phyloP scores from a whole-genome alignment of 1,140 invertebrate species.

The Phortica variegata region DNA sequence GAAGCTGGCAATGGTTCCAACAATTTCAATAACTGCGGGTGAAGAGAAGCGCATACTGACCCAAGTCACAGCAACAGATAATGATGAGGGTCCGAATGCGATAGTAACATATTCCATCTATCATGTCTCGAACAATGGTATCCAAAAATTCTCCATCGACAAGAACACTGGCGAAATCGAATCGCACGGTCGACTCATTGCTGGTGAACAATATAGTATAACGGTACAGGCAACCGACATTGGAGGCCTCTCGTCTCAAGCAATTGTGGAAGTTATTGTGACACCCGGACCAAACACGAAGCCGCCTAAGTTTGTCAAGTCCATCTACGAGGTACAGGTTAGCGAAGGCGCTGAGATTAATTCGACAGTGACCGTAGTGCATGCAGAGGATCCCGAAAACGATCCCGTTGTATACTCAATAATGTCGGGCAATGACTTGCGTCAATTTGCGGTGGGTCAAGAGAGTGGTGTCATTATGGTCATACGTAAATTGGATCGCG shows the following conservation, averaged over 20 bases:
- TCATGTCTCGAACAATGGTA: conserved; percentile 86
- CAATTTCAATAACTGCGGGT: conserved; percentile 78
- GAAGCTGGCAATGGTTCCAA: conserved; percentile 71
- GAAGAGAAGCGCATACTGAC: conserved; percentile 74
- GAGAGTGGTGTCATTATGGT: conserved; percentile 80
- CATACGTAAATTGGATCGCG: conserved; percentile 79
- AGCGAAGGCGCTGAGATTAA: conserved; percentile 85
- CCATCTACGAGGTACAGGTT: conserved; percentile 81
- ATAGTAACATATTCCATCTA: conserved; percentile 80
- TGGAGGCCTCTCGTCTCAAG: conserved; percentile 72
- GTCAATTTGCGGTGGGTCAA: conserved; percentile 81
- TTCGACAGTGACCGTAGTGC: conserved; percentile 73
- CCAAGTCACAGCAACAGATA: conserved; percentile 79
- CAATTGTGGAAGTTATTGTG: conserved; percentile 79
- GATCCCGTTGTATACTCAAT: conserved; percentile 84
- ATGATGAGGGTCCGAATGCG: conserved; percentile 82
- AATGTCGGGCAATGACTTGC: conserved; percentile 79
- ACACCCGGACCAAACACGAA: conserved; percentile 82
- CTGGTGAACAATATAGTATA: conserved; percentile 85
- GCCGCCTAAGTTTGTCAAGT: conserved; percentile 76
- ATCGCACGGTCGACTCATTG: conserved; percentile 73
- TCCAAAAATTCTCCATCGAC: conserved; percentile 81
- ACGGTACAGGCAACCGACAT: conserved; percentile 78
- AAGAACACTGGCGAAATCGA: conserved; percentile 75
- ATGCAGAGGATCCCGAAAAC: conserved; percentile 86